These are phyloP conservation scores for Cepphus grylle DNA, from an alignment of 2,113 vertebrate species.

Conservation along the genomic window DNA sequence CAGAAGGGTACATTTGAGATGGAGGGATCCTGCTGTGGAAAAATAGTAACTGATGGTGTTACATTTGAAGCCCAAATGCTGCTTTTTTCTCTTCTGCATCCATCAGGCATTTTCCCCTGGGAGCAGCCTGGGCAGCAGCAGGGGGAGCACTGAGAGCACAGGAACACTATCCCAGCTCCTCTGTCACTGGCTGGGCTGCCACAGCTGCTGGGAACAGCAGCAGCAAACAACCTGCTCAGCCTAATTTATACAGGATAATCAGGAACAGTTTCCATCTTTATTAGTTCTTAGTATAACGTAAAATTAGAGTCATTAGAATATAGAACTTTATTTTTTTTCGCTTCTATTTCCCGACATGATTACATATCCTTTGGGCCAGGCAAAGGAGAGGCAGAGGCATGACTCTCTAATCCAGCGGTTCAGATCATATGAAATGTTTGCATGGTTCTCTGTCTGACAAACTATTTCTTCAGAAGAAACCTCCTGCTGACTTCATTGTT, in stretches of 20 bases:
- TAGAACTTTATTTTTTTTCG: neutral
- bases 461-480: neutral
- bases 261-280: neutral
- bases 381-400: neutral
- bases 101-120: neutral
- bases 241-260: neutral
- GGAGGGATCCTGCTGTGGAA: neutral
- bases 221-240: neutral
- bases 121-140: neutral
- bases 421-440: neutral
- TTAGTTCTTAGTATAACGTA: neutral
- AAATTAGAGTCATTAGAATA: neutral
- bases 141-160: constrained; percentile 20
- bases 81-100: neutral
- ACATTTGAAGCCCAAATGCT: neutral
- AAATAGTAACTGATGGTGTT: neutral
- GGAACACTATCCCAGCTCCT: neutral
- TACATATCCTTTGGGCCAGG: neutral
- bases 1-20: neutral
- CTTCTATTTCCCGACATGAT: neutral
- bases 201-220: neutral
- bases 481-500: neutral
- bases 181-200: neutral
- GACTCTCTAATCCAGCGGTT: neutral
- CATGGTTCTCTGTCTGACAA: neutral